Evolutionary conservation across 2,888 invertebrate species (phyloP).

Genomic region (Julus scandinavius): DNA sequence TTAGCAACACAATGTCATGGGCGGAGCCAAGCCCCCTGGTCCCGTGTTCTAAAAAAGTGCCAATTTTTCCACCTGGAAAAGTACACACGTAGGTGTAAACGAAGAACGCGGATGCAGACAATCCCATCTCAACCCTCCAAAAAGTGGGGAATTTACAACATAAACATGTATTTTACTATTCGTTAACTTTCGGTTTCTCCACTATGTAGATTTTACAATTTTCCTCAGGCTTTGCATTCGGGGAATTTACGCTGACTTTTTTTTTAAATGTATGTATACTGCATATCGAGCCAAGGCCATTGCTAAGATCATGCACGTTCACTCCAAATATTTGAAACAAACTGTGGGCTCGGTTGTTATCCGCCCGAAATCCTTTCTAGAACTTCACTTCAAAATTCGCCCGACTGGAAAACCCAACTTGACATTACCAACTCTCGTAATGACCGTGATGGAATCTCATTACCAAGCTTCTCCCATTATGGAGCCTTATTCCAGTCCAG

Average conservation of each 20-base stretch:
- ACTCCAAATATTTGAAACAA: background rate
- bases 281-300: slow-evolving; percentile 33
- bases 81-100: no score
- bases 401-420: background rate
- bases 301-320: background rate
- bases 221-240: background rate
- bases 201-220: background rate
- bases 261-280: no score
- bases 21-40: no score
- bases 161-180: no score
- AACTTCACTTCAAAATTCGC: background rate
- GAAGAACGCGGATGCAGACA: background rate
- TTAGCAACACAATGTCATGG: no score
- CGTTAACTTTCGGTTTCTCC: no score
- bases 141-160: slow-evolving; percentile 3
- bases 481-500: no score
- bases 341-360: background rate
- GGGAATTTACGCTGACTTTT: background rate
- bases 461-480: no score
- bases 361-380: background rate
- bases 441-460: background rate
- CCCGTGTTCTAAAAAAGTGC: no score
- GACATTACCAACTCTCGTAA: background rate
- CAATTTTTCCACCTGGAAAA: no score
- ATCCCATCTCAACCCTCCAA: background rate